Base-by-base conservation (phyloP, 2,888 invertebrate species). In the Exocentrus adspersus region DNA sequence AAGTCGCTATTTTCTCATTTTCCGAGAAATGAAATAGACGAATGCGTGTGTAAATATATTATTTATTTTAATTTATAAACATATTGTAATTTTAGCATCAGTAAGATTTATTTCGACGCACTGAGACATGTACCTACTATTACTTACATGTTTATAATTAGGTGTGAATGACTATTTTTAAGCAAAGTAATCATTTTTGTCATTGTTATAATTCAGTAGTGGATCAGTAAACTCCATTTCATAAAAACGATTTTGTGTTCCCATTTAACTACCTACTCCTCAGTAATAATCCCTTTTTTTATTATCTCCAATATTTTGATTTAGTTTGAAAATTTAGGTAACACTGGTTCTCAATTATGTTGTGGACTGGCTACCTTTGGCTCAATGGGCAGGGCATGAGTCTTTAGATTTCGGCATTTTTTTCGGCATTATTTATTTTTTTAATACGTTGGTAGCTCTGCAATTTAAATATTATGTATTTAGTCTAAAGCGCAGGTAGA, bases 31-130 rank as follows among this genome's bases (percentile, higher is more conserved):
- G 20, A 21, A 10, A 12, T 51, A 45, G 20, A 21, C 30, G 19
- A 24, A 28, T 12, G 14, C 20, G 32, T 58, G 20, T 19, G 46
- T 19, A 48, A 41, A 46, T 46, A 46, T 61, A 61, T 48, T 61
- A 61, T 61, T 61, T 61, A 61, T 61, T 61, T 48, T 61, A 56
- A 61, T 61, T 61, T 61, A 61, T 61, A 61, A 41, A 28, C 37
- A 32, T 50, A 28, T 42, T 10, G 28, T 28, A 53, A 46, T 20
- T 6, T 10, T 43, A n/a, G 28, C 28, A 54, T 14, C 17, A 9
- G 21, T 28, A 28, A 16, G 28, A 37, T 32, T 61, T 21, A 45
- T 54, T 46, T 52, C 61, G 50, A 48, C 48, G 61, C 61, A 61
- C 61, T 61, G 61, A 61, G 32, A 54, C 48, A 46, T 53, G 43